Evolutionary conservation across 2,888 invertebrate genomes (phyloP).

Genomic region (Sarcophaga rosellei): DNA sequence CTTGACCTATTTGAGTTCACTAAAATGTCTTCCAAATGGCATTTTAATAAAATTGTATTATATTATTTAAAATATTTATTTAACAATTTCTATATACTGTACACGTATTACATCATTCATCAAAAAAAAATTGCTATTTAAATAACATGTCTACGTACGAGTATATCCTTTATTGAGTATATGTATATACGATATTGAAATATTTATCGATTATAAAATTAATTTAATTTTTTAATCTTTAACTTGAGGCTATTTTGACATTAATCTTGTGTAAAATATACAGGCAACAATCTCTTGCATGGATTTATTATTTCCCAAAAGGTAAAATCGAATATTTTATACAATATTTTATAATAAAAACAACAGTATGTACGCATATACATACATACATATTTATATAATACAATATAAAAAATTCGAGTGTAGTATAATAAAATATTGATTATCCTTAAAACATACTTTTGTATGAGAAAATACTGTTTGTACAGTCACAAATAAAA

Average conservation of each 20-base stretch:
- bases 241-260: conserved; percentile 73
- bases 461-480: not conserved
- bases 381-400: conserved; percentile 1
- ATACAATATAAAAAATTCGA: not conserved
- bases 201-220: conserved; percentile 62
- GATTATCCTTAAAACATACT: not conserved
- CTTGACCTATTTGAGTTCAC: not conserved
- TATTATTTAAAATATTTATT: not conserved
- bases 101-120: not conserved
- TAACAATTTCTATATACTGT: not conserved
- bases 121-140: not conserved
- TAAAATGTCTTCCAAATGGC: too few relatives aligned
- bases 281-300: conserved; percentile 9
- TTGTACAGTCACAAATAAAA: not conserved
- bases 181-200: not conserved
- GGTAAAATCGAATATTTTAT: not conserved
- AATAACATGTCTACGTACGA: not conserved
- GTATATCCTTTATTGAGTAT: not conserved
- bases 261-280: conserved; percentile 61
- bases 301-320: conserved; percentile 5
- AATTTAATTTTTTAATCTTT: conserved; percentile 72
- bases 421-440: not conserved
- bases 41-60: too few relatives aligned
- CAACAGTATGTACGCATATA: not conserved
- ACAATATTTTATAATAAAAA: not conserved